phyloP scores from a whole-genome alignment of 2,888 invertebrate genomes.

The Tetramorium bicarinatum region DNA sequence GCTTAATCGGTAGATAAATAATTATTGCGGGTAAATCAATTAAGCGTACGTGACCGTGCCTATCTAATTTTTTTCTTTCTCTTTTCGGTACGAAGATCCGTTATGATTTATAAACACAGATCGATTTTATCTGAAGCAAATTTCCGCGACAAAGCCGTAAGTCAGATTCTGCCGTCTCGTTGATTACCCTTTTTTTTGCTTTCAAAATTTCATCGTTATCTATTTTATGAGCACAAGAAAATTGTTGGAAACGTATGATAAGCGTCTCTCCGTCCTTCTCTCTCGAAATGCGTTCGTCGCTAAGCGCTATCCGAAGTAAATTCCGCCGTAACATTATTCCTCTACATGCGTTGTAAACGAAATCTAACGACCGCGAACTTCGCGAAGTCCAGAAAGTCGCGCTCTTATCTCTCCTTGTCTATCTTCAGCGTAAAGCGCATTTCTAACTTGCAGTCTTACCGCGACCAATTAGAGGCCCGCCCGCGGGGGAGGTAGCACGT shows the following conservation, averaged over 20 bases:
- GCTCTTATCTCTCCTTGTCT: constrained; percentile 31
- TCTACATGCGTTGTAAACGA: constrained; percentile 22
- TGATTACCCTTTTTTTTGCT: not conserved
- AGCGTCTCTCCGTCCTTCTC: not conserved
- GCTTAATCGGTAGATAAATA: constrained; percentile 52
- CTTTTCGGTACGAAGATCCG: not conserved
- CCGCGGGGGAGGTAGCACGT: constrained; percentile 12
- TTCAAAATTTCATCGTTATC: constrained; percentile 12
- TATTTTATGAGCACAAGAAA: not conserved
- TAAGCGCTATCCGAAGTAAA: not conserved
- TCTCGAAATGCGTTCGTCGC: not conserved
- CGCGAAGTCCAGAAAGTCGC: constrained; percentile 38
- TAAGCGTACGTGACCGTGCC: not conserved
- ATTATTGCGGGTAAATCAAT: constrained; percentile 46
- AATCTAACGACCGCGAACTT: constrained; percentile 49
- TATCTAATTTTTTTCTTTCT: not conserved
- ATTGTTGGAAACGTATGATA: not conserved
- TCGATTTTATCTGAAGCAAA: not conserved
- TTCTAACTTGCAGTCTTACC: constrained; percentile 41
- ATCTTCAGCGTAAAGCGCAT: constrained; percentile 34
- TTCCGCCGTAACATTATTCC: not conserved
- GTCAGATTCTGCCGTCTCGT: not conserved
- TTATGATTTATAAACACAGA: not conserved
- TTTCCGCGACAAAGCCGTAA: not conserved
- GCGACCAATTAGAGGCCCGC: constrained; percentile 44